phyloP scores from a whole-genome alignment of 2,888 invertebrate genomes.

The Parelbella ahira region DNA sequence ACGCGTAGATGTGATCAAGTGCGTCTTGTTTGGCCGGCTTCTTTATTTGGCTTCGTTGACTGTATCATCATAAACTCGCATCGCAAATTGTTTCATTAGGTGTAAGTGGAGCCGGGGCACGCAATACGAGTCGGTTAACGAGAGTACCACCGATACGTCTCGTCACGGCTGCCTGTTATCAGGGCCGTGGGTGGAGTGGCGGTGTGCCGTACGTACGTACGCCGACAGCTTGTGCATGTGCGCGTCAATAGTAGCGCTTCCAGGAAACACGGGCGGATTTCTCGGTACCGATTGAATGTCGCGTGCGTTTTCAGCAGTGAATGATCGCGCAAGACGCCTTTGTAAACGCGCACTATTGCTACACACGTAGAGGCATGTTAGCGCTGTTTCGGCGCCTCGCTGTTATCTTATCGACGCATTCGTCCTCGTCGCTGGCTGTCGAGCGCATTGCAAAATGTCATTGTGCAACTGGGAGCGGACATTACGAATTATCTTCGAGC shows the following conservation, averaged over 20 bases:
- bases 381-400: conserved; percentile 3
- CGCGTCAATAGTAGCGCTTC: conserved; percentile 72
- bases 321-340: conserved; percentile 49
- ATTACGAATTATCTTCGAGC: too few relatives aligned
- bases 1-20: conserved; percentile 29
- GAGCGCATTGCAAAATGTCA: conserved; percentile 5
- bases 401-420: conserved; percentile 23
- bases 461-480: conserved; percentile 5
- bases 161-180: conserved; percentile 69
- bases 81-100: conserved; percentile 63
- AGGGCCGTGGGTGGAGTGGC: conserved; percentile 56
- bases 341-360: conserved; percentile 34
- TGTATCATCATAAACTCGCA: conserved; percentile 45
- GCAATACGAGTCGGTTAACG: conserved; percentile 66
- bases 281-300: conserved; percentile 70
- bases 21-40: conserved; percentile 30
- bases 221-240: conserved; percentile 46
- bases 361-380: conserved; percentile 6
- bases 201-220: conserved; percentile 52
- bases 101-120: conserved; percentile 67
- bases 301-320: conserved; percentile 73
- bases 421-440: conserved; percentile 16
- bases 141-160: conserved; percentile 69
- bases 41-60: conserved; percentile 37
- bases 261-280: conserved; percentile 76